Percentiles rank a stretch among this genome's conserved stretches.
Conservation (phyloP, 2,113 vertebrate genomes). For the Erythrolamprus reginae region DNA sequence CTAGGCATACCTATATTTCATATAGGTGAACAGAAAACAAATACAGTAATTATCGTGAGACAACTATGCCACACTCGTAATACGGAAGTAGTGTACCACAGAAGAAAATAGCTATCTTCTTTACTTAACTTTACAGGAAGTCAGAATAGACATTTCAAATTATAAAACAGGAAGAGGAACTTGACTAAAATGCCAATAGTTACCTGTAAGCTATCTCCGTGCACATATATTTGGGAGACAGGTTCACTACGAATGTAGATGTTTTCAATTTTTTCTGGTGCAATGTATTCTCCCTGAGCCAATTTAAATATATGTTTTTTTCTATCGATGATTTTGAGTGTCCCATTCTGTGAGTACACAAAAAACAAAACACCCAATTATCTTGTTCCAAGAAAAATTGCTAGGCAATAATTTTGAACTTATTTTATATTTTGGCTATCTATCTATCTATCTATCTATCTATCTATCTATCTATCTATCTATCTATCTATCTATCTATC, state of each 20-base stretch:
- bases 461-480: too few relatives aligned
- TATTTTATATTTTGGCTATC: not conserved
- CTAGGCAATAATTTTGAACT: not conserved
- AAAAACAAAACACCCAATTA: conserved; percentile 13
- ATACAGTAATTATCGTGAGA: not conserved
- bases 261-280: conserved; percentile 97
- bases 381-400: not conserved
- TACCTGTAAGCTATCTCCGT: conserved; percentile 95
- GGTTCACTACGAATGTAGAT: conserved; percentile 94
- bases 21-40: not conserved
- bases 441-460: too few relatives aligned
- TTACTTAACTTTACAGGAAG: not conserved
- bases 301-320: conserved; percentile 99
- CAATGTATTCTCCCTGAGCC: conserved; percentile 96
- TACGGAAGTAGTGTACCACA: not conserved
- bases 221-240: conserved; percentile 89
- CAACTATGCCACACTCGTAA: not conserved
- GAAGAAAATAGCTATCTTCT: fast-evolving
- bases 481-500: too few relatives aligned
- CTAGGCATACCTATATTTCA: not conserved
- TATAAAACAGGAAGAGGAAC: not conserved
- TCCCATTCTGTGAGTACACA: conserved; percentile 79
- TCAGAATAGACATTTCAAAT: not conserved
- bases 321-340: conserved; percentile 93
- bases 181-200: not conserved